These are phyloP conservation scores for Ametastegia equiseti DNA, from an alignment of 2,888 invertebrate genomes.

Conservation along the genomic window DNA sequence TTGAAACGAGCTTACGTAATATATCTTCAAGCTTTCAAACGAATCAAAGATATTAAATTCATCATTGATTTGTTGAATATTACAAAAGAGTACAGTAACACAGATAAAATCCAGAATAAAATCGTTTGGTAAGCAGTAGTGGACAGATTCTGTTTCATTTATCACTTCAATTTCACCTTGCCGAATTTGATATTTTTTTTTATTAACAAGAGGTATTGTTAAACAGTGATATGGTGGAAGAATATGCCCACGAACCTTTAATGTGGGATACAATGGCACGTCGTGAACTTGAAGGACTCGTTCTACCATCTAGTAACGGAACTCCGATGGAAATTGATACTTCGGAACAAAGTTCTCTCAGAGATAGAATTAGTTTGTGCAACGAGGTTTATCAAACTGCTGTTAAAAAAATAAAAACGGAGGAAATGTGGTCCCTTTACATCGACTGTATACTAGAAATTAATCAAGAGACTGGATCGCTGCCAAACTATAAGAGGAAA, in stretches of 20 bases:
- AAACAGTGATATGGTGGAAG: constrained; percentile 76
- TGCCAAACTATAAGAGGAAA: constrained; percentile 77
- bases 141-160: no score
- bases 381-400: constrained; percentile 77
- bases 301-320: constrained; percentile 62
- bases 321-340: constrained; percentile 61
- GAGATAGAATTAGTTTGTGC: constrained; percentile 76
- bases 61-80: constrained; percentile 81
- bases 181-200: not conserved
- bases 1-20: constrained; percentile 80
- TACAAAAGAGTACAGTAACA: constrained; percentile 79
- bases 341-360: constrained; percentile 67
- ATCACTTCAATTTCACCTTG: not conserved
- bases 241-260: constrained; percentile 77
- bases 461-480: constrained; percentile 75
- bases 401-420: constrained; percentile 76
- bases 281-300: constrained; percentile 78
- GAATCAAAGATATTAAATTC: constrained; percentile 78
- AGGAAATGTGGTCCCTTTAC: constrained; percentile 79
- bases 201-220: constrained; percentile 13
- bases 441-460: constrained; percentile 79
- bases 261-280: constrained; percentile 82
- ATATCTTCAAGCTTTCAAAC: constrained; percentile 80
- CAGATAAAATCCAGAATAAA: constrained; percentile 78
- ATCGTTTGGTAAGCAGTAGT: constrained; percentile 75